phyloP scores from a whole-genome alignment of 2,113 vertebrate genomes.

The Corythaeola cristata region DNA sequence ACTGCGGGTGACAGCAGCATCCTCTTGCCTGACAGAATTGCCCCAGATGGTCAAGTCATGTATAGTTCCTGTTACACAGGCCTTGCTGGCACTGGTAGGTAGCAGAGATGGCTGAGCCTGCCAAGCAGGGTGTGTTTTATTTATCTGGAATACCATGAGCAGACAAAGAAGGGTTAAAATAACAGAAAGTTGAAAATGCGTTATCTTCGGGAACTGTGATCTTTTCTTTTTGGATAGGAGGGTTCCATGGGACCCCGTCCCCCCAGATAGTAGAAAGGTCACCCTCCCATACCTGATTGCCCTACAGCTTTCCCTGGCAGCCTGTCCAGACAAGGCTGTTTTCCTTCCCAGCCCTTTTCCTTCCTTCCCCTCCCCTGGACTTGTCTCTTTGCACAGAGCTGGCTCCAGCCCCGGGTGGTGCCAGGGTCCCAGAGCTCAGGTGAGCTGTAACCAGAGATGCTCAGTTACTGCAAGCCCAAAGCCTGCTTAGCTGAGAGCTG shows the following conservation, averaged over 20 bases:
- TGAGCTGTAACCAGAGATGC: background rate
- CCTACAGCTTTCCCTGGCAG: background rate
- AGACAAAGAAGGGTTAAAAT: slow-evolving; percentile 42
- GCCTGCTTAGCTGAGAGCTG: background rate
- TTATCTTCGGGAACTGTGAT: slow-evolving; percentile 11
- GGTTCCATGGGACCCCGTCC: background rate
- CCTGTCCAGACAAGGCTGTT: slow-evolving; percentile 13
- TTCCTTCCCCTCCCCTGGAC: background rate
- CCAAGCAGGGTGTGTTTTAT: slow-evolving; percentile 17
- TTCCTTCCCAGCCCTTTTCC: slow-evolving; percentile 51
- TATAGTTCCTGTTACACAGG: background rate
- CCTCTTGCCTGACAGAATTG: background rate
- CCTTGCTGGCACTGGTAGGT: background rate
- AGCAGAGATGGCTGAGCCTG: background rate
- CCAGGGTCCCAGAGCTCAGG: background rate
- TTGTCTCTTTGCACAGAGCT: background rate
- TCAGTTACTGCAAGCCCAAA: background rate
- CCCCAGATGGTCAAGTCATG: background rate
- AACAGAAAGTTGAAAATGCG: background rate
- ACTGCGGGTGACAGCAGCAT: background rate
- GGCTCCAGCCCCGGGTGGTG: background rate
- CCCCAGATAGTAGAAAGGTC: slow-evolving; percentile 12
- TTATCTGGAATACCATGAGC: slow-evolving; percentile 1
- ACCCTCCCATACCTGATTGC: slow-evolving; percentile 17
- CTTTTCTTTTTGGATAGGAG: background rate